phyloP scores from a whole-genome alignment of 2,113 vertebrate genomes.

The Zingel zingel region DNA sequence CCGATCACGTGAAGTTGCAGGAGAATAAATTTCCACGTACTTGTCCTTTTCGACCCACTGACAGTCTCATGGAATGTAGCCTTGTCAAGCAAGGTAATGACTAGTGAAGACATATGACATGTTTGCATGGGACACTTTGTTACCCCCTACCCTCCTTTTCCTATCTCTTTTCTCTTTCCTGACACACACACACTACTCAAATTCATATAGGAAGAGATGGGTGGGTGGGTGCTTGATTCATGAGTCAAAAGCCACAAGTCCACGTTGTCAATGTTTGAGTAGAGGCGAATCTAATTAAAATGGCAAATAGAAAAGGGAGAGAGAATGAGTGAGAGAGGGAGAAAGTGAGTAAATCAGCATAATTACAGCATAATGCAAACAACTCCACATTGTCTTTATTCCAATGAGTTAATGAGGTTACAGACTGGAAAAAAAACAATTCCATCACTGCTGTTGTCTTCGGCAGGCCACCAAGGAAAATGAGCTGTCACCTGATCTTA shows the following conservation, averaged over 20 bases:
- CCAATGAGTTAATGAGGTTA: slow-evolving; percentile 85
- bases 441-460: slow-evolving; percentile 80
- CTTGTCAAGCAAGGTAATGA: slow-evolving; percentile 69
- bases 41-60: slow-evolving; percentile 69
- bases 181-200: slow-evolving; percentile 1
- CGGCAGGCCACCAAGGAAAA: slow-evolving; percentile 73
- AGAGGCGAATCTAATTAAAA: slow-evolving; percentile 78
- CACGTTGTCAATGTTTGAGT: slow-evolving; percentile 65
- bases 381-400: slow-evolving; percentile 81
- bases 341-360: slow-evolving; percentile 73
- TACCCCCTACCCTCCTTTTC: slow-evolving; percentile 7
- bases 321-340: slow-evolving; percentile 37
- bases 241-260: slow-evolving; percentile 57
- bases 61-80: slow-evolving; percentile 69
- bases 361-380: slow-evolving; percentile 84
- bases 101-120: slow-evolving; percentile 57
- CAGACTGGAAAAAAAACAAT: slow-evolving; percentile 62
- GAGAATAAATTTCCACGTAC: slow-evolving; percentile 76
- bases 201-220: slow-evolving; percentile 39
- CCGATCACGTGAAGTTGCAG: slow-evolving; percentile 53
- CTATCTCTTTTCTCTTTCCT: background rate
- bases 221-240: slow-evolving; percentile 48
- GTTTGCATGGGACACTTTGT: slow-evolving; percentile 43
- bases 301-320: slow-evolving; percentile 62
- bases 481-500: slow-evolving; percentile 81